Percentiles rank a stretch among this genome's conserved stretches.
phyloP scores from a whole-genome alignment of 2,113 vertebrate genomes.

The western clawed frog (Xenopus tropicalis) region UCB_Xtro_10.0 CM004451.2:51806001-51806500 shows the following conservation, averaged over 20 bases:
- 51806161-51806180: slow-evolving; percentile 31
- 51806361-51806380: slow-evolving; percentile 19
- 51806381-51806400: slow-evolving; percentile 23
- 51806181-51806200: slow-evolving; percentile 36
- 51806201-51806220: slow-evolving; percentile 42
- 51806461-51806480: slow-evolving; percentile 12
- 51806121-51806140: slow-evolving; percentile 45
- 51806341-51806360: slow-evolving; percentile 41
- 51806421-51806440: slow-evolving; percentile 33
- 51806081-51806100: slow-evolving; percentile 52
- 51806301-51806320: slow-evolving; percentile 40
- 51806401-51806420: slow-evolving; percentile 29
- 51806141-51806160: slow-evolving; percentile 51
- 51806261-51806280: slow-evolving; percentile 5
- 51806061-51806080: slow-evolving; percentile 59
- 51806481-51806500: no score
- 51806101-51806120: slow-evolving; percentile 62
- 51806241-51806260: neutral
- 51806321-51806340: slow-evolving; percentile 35
- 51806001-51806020: slow-evolving; percentile 62
- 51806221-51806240: slow-evolving; percentile 8
- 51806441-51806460: slow-evolving; percentile 16
- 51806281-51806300: slow-evolving; percentile 7
- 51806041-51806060: slow-evolving; percentile 57
- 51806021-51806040: slow-evolving; percentile 55